Conservation (phyloP, 2,888 invertebrate species). For the Anagyrus pseudococci region DNA sequence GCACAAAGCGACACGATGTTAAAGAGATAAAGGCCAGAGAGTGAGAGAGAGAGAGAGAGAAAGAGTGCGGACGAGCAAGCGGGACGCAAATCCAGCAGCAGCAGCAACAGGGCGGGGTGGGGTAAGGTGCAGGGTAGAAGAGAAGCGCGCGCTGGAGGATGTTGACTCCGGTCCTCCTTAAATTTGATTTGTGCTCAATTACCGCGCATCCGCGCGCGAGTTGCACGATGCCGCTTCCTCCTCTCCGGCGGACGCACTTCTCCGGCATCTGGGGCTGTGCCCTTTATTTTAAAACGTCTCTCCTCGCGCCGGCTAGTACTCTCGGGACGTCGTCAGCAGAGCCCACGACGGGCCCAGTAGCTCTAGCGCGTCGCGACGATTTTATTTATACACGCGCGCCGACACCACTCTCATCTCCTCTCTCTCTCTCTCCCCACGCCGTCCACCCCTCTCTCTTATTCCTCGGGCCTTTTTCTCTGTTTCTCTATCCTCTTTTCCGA, state of each 20-base stretch:
- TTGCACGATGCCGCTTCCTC: no score
- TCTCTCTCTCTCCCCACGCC: constrained; percentile 36
- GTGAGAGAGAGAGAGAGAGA: no score
- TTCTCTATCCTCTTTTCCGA: no score
- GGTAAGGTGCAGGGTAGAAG: not conserved
- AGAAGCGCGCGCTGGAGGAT: constrained; percentile 21
- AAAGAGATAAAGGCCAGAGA: constrained; percentile 34
- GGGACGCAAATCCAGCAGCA: no score
- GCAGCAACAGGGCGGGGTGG: not conserved
- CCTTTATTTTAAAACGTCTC: constrained; percentile 47
- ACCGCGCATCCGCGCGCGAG: constrained; percentile 54
- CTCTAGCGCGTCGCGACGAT: constrained; percentile 55
- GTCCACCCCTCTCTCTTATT: not conserved
- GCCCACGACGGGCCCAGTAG: no score
- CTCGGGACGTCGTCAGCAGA: constrained; percentile 42
- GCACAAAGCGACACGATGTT: constrained; percentile 39
- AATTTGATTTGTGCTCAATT: constrained; percentile 63
- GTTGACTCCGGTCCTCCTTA: constrained; percentile 52
- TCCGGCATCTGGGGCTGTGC: no score
- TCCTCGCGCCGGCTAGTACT: constrained; percentile 32
- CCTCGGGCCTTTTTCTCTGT: no score
- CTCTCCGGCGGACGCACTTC: constrained; percentile 31
- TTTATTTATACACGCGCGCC: constrained; percentile 56
- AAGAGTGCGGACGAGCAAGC: no score
- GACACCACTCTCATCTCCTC: constrained; percentile 20